Conservation (phyloP, 2,797 vertebrate genomes). For the Myiotriccus ornatus region DNA sequence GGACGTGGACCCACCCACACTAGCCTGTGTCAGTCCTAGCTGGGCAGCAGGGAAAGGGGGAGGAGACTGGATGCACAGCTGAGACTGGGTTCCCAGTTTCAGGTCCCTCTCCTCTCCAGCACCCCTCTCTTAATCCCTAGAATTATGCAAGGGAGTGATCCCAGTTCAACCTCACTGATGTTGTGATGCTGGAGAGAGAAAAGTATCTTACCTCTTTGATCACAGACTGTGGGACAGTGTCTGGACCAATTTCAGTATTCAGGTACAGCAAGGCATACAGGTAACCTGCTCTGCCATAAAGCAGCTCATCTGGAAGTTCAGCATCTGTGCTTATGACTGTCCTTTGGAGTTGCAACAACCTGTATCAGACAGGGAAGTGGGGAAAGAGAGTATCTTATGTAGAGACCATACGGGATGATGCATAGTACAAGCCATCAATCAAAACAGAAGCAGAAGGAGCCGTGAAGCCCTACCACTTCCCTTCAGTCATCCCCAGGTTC, state of each 20-base stretch:
- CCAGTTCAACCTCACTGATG: not conserved
- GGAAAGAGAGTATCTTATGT: not conserved
- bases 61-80: not conserved
- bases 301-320: conserved; percentile 90
- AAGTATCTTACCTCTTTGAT: conserved; percentile 81
- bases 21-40: not conserved
- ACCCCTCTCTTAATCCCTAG: not conserved
- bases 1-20: not conserved
- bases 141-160: not conserved
- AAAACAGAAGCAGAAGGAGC: not conserved
- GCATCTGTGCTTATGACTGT: conserved; percentile 81
- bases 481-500: not conserved
- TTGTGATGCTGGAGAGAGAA: not conserved
- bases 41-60: not conserved
- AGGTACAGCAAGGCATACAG: conserved; percentile 91
- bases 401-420: not conserved
- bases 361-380: conserved; percentile 45
- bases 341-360: conserved; percentile 90
- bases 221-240: conserved; percentile 80
- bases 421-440: not conserved
- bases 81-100: not conserved
- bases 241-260: conserved; percentile 86
- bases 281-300: conserved; percentile 92
- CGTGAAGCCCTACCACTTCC: not conserved
- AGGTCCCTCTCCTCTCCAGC: not conserved